Evolutionary conservation across 2,888 invertebrate species (phyloP).

Genomic region (Anthrax anthrax): DNA sequence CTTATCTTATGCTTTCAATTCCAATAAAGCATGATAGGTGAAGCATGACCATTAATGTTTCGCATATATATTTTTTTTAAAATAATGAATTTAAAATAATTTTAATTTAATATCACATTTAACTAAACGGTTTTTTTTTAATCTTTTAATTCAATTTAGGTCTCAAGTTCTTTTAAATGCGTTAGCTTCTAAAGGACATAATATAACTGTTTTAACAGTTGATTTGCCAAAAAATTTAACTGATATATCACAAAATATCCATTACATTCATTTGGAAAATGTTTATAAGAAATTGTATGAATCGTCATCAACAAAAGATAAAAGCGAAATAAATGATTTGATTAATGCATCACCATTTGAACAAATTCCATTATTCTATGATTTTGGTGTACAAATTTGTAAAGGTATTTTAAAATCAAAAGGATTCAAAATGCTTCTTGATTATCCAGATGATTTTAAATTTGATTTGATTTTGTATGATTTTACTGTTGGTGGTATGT

Average conservation of each 20-base stretch:
- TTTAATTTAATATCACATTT: too few species aligned
- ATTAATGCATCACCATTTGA: slow-evolving; percentile 11
- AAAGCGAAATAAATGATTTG: background rate
- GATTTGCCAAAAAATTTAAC: slow-evolving; percentile 15
- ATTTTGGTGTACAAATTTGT: slow-evolving; percentile 10
- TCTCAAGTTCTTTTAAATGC: too few species aligned
- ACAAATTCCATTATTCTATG: slow-evolving; percentile 10
- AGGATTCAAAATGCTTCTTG: slow-evolving; percentile 16
- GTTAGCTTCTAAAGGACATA: slow-evolving; percentile 13
- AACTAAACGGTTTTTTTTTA: too few species aligned
- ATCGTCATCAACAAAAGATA: slow-evolving; percentile 6
- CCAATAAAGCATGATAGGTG: background rate
- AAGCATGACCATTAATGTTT: background rate
- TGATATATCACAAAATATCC: slow-evolving; percentile 15
- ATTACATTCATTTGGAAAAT: slow-evolving; percentile 21
- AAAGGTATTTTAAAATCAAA: slow-evolving; percentile 12
- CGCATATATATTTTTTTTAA: background rate
- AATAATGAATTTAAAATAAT: too few species aligned
- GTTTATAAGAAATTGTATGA: slow-evolving; percentile 13
- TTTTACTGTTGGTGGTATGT: slow-evolving; percentile 20
- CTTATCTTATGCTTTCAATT: too few species aligned
- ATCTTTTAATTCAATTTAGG: too few species aligned
- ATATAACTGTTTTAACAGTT: slow-evolving; percentile 18
- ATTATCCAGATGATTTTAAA: slow-evolving; percentile 21
- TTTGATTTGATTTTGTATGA: slow-evolving; percentile 28